Percentiles rank a stretch among this genome's conserved stretches.
Conservation (phyloP, 2,113 vertebrate genomes). For the Ophiodon elongatus region DNA sequence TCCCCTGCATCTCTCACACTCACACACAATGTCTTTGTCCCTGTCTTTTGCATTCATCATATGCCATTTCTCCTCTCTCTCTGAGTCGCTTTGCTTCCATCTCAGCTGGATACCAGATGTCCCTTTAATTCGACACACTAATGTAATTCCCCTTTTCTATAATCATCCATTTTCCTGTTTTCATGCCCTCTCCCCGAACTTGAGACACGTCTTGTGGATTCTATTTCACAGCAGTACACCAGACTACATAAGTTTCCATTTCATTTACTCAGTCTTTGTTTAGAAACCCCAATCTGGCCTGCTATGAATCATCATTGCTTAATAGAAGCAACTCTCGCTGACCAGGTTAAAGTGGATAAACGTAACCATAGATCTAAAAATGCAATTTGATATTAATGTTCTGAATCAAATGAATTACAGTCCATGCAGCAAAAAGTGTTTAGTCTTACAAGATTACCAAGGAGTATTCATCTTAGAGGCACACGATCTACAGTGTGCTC, state of each 20-base stretch:
- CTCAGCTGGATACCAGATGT: constrained; percentile 78
- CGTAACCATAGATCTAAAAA: constrained; percentile 38
- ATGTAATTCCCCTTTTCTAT: constrained; percentile 77
- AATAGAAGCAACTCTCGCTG: constrained; percentile 47
- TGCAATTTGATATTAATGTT: constrained; percentile 46
- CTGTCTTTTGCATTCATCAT: constrained; percentile 73
- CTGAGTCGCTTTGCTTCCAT: constrained; percentile 68
- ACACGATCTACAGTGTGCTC: constrained; percentile 22
- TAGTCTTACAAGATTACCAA: constrained; percentile 29
- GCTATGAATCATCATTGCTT: constrained; percentile 59
- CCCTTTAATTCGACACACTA: constrained; percentile 81
- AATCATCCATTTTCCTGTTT: constrained; percentile 81
- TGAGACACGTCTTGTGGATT: constrained; percentile 72
- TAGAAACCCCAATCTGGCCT: constrained; percentile 61
- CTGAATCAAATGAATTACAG: constrained; percentile 48
- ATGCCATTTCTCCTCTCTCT: constrained; percentile 63
- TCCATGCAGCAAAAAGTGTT: constrained; percentile 33
- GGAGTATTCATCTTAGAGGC: constrained; percentile 31
- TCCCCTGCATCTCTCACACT: constrained; percentile 68
- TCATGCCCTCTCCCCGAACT: constrained; percentile 76
- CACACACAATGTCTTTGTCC: constrained; percentile 68
- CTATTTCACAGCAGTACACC: constrained; percentile 74
- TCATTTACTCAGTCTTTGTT: constrained; percentile 77
- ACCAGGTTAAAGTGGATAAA: constrained; percentile 63
- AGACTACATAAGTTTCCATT: constrained; percentile 71